Conservation (phyloP, 2,113 vertebrate species). For the Paraplagusia blochii region DNA sequence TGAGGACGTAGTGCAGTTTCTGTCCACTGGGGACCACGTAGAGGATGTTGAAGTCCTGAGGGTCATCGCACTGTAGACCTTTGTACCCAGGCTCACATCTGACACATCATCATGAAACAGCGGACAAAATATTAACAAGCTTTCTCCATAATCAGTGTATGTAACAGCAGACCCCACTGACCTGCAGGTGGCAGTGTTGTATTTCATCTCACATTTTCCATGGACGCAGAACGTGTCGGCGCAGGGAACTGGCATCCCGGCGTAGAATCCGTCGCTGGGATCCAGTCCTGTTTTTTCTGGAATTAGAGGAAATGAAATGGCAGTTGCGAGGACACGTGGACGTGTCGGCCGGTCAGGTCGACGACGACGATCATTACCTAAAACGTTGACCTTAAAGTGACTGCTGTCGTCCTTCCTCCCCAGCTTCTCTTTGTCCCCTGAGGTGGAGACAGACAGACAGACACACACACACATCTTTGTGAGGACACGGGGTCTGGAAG, state of each 20-base stretch:
- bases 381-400: conserved; percentile 63
- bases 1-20: conserved; percentile 95
- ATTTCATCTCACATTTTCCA: conserved; percentile 91
- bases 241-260: conserved; percentile 86
- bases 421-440: conserved; percentile 68
- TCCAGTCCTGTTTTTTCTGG: conserved; percentile 82
- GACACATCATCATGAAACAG: too few species aligned
- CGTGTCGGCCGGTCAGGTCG: too few species aligned
- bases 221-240: conserved; percentile 89
- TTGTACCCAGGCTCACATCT: conserved; percentile 94
- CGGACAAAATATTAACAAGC: too few species aligned
- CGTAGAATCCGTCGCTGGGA: conserved; percentile 87
- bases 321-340: too few species aligned
- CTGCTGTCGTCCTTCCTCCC: conserved; percentile 69
- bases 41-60: conserved; percentile 93
- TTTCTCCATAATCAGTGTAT: too few species aligned
- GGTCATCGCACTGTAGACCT: conserved; percentile 90
- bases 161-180: not conserved
- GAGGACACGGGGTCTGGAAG: too few species aligned
- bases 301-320: not conserved
- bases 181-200: conserved; percentile 89
- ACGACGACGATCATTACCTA: conserved; percentile 44
- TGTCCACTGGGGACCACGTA: conserved; percentile 96
- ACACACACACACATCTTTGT: too few species aligned
- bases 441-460: conserved; percentile 1